Evolutionary conservation across 1,140 invertebrate species (phyloP).

Genomic region (Pseudomyrmex cubaensis): DNA sequence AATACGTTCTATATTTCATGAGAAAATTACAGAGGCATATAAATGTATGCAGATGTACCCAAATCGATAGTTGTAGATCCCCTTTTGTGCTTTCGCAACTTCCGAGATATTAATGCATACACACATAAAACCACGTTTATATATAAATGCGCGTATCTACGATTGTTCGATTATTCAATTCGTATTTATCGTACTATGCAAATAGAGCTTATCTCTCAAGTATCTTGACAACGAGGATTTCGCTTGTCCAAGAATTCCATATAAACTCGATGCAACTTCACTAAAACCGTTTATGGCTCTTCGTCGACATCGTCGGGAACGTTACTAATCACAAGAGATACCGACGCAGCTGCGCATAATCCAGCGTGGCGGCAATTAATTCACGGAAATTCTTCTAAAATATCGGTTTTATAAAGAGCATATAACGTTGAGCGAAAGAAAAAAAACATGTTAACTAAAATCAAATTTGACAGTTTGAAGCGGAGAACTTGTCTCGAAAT

Average conservation of each 20-base stretch:
- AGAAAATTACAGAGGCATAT: no score
- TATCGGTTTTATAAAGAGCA: neutral
- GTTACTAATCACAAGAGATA: conserved; percentile 31
- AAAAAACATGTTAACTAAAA: conserved; percentile 12
- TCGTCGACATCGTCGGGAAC: conserved; percentile 15
- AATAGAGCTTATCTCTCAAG: neutral
- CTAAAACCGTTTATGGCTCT: conserved; percentile 28
- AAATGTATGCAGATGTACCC: neutral
- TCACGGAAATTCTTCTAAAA: conserved; percentile 5
- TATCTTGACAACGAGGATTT: neutral
- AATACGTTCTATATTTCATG: no score
- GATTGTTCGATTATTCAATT: neutral
- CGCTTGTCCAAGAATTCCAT: neutral
- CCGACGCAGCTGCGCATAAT: conserved; percentile 19
- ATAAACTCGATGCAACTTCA: neutral
- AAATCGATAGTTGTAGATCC: neutral
- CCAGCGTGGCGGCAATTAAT: neutral
- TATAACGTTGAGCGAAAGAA: neutral
- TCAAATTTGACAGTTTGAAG: neutral
- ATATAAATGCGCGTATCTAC: neutral
- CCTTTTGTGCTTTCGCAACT: neutral
- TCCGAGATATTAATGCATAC: neutral
- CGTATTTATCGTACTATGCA: no score
- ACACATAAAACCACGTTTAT: neutral
- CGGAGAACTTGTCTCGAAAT: conserved; percentile 7